phyloP scores from a whole-genome alignment of 1,140 invertebrate genomes.

The Plutomurus gul region DNA sequence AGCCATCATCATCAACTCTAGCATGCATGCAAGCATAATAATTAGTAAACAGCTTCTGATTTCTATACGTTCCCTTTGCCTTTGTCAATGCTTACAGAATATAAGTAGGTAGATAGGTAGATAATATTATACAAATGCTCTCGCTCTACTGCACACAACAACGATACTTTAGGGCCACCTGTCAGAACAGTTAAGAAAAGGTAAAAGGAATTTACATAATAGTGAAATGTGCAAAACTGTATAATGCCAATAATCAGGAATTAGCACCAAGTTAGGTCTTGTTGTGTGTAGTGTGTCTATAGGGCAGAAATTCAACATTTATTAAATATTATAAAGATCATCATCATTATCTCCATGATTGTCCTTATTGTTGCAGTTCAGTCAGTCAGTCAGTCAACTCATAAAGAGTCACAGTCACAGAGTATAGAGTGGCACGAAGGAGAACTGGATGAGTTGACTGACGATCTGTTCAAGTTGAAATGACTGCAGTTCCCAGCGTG shows the following conservation, averaged over 20 bases:
- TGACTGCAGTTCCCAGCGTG: slow-evolving; percentile 4
- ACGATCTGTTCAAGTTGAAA: background rate
- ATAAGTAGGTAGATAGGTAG: too few relatives aligned
- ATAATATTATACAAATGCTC: too few relatives aligned
- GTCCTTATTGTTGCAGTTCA: background rate
- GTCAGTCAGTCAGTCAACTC: too few relatives aligned
- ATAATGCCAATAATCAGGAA: slow-evolving; percentile 18
- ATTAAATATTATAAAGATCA: background rate
- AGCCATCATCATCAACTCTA: too few relatives aligned
- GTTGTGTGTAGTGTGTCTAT: background rate
- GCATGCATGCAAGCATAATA: too few relatives aligned
- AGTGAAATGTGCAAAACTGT: background rate
- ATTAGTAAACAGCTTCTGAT: too few relatives aligned
- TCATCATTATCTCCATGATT: background rate
- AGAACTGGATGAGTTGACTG: background rate
- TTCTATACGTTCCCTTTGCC: too few relatives aligned
- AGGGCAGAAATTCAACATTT: too few relatives aligned
- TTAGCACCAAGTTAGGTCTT: too few relatives aligned
- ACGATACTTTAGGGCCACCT: background rate
- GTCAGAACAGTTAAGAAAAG: background rate
- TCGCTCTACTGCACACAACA: too few relatives aligned
- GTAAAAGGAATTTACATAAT: slow-evolving; percentile 4
- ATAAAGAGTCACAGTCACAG: too few relatives aligned
- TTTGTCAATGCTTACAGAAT: too few relatives aligned
- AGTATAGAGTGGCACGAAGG: background rate